A percentile compares a stretch with the other conserved stretches of the same genome.
phyloP scores from a whole-genome alignment of 2,888 invertebrate species.

The Nebria salina region DNA sequence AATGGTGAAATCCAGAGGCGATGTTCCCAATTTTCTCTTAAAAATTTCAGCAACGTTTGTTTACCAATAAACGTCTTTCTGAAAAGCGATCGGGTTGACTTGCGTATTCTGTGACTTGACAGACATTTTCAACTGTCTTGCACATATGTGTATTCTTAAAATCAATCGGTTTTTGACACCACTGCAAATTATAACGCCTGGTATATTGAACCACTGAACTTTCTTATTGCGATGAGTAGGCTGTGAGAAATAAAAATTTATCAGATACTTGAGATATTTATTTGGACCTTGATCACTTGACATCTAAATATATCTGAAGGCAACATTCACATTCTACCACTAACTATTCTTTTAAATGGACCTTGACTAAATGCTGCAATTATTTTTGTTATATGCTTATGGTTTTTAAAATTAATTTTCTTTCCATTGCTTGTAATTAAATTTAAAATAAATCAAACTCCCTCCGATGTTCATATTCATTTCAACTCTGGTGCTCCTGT shows the following conservation, averaged over 20 bases:
- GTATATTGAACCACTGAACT: not conserved
- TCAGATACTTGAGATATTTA: too few relatives aligned
- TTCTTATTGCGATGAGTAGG: not conserved
- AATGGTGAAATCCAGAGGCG: constrained; percentile 26
- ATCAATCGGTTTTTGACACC: constrained; percentile 21
- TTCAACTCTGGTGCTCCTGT: not conserved
- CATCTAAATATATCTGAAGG: too few relatives aligned
- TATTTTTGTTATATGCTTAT: too few relatives aligned
- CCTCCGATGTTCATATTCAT: too few relatives aligned
- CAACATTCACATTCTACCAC: too few relatives aligned
- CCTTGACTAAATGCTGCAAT: too few relatives aligned
- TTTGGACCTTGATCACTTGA: too few relatives aligned
- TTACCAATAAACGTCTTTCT: constrained; percentile 38
- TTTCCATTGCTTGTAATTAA: too few relatives aligned
- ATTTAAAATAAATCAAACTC: too few relatives aligned
- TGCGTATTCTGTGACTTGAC: constrained; percentile 19
- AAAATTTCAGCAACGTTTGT: constrained; percentile 31
- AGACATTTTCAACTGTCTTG: constrained; percentile 1
- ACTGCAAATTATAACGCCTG: not conserved
- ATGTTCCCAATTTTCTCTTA: constrained; percentile 40
- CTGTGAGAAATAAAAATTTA: not conserved
- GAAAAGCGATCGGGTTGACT: constrained; percentile 20
- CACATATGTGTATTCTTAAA: not conserved
- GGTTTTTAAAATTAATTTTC: too few relatives aligned
- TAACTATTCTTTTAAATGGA: too few relatives aligned